A percentile compares a stretch with the other conserved stretches of the same genome.
These are phyloP conservation scores for Netelia virgata DNA, from an alignment of 2,888 invertebrate genomes.

Conservation along the genomic window DNA sequence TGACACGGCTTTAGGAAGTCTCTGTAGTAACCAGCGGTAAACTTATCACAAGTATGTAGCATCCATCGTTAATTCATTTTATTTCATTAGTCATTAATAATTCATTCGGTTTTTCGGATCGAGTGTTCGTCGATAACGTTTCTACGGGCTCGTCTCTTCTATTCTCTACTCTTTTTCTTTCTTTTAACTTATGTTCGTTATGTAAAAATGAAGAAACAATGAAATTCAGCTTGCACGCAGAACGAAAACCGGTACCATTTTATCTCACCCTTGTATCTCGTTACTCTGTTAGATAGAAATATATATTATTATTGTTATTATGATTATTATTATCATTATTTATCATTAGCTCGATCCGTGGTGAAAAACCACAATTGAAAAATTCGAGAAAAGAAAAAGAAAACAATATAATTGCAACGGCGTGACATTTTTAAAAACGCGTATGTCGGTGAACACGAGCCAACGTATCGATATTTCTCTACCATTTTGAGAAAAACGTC, in stretches of 20 bases:
- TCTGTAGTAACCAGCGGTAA: constrained; percentile 85
- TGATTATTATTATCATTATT: constrained; percentile 48
- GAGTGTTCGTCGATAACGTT: constrained; percentile 53
- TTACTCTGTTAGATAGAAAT: constrained; percentile 54
- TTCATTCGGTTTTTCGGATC: constrained; percentile 56
- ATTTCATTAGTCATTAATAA: constrained; percentile 37
- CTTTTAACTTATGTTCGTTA: constrained; percentile 33
- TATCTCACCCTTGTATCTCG: constrained; percentile 30
- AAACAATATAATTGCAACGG: neutral
- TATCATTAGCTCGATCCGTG: constrained; percentile 38
- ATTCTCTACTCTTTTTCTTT: neutral
- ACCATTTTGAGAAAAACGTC: no score
- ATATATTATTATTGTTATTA: constrained; percentile 50
- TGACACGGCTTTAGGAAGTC: constrained; percentile 83
- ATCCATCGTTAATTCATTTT: constrained; percentile 79
- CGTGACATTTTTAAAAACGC: neutral
- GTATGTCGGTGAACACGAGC: neutral
- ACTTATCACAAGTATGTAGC: constrained; percentile 85
- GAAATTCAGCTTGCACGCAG: constrained; percentile 33
- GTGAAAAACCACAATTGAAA: constrained; percentile 16
- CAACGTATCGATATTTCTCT: no score
- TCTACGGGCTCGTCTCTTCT: neutral
- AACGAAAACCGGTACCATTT: constrained; percentile 15
- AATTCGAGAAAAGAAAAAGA: neutral
- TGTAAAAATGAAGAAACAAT: constrained; percentile 38